Evolutionary conservation across 1,140 invertebrate genomes (phyloP), one percentile per base, ranked within the genome.

Genomic region (Adelges cooleyi): DNA sequence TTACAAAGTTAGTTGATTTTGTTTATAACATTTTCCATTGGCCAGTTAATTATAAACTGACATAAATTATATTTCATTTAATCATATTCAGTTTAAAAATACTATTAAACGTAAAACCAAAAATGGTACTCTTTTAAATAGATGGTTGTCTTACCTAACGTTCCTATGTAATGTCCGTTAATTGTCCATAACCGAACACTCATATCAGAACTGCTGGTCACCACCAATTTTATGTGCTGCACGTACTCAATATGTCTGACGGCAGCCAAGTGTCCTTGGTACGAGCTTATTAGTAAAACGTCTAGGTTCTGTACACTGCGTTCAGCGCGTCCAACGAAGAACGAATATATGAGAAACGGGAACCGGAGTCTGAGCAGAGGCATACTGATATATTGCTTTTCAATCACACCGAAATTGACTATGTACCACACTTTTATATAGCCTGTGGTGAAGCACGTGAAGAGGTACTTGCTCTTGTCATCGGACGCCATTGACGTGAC

Each of bases 111-210:
- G n/a, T n/a, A n/a, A n/a, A n/a, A n/a, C n/a, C n/a, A n/a, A n/a
- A n/a, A n/a, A n/a, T n/a, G n/a, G n/a, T n/a, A n/a, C n/a, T n/a
- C n/a, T n/a, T n/a, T n/a, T n/a, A n/a, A n/a, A n/a, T n/a, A n/a
- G n/a, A n/a, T n/a, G n/a, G n/a, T n/a, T n/a, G n/a, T n/a, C 11
- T 46, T 18, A 62, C 56, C 56, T n/a, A 62, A 48, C 9, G 42
- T 62, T 3, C 56, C 56, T 1, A 62, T 11, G 25, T 48, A 62
- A 15, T 62, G 42, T 27, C 56, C 42, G 5, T 10, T 23, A 5
- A 62, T 20, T 6, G 42, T 62, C 56, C 56, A 62, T 1, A 62
- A 4, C 2, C 56, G 25, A 6, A 62, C 9, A 17, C 18, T 48
- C 17, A 44, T 46, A 18, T 62, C 56, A n/a, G 20, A n/a, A 6